These are phyloP conservation scores for Champsocephalus esox DNA, from an alignment of 2,797 vertebrate species.

Conservation along the genomic window DNA sequence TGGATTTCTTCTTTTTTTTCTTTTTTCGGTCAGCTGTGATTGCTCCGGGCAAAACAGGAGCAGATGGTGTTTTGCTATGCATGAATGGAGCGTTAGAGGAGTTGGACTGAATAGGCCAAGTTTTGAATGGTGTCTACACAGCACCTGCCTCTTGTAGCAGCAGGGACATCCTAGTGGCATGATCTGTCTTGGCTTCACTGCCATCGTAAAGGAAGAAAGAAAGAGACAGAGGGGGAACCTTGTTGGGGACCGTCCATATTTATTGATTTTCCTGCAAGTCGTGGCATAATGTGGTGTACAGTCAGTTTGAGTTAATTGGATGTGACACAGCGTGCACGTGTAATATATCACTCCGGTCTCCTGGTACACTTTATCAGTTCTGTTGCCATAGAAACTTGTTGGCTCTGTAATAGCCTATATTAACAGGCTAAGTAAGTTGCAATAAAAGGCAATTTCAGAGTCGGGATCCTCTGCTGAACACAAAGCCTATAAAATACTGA, in stretches of 20 bases:
- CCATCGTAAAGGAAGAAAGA: constrained; percentile 73
- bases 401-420: constrained; percentile 87
- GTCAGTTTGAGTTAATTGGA: constrained; percentile 98
- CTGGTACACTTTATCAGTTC: constrained; percentile 89
- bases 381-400: constrained; percentile 89
- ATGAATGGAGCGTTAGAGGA: constrained; percentile 99
- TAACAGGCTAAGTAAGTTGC: constrained; percentile 89
- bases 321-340: constrained; percentile 95
- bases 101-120: constrained; percentile 98
- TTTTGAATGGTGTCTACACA: constrained; percentile 99
- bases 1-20: constrained; percentile 91
- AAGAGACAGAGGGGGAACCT: constrained; percentile 77
- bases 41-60: constrained; percentile 99
- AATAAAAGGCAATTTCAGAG: constrained; percentile 85
- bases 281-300: constrained; percentile 93
- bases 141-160: constrained; percentile 98
- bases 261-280: constrained; percentile 96
- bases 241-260: constrained; percentile 91
- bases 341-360: constrained; percentile 93
- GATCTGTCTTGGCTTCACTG: constrained; percentile 86
- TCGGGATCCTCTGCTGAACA: constrained; percentile 79
- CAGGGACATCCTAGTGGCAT: constrained; percentile 90
- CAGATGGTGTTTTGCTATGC: constrained; percentile 99
- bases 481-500: constrained; percentile 81
- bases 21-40: constrained; percentile 99